phyloP scores from a whole-genome alignment of 1,140 invertebrate genomes.

The Cydia pomonella region DNA sequence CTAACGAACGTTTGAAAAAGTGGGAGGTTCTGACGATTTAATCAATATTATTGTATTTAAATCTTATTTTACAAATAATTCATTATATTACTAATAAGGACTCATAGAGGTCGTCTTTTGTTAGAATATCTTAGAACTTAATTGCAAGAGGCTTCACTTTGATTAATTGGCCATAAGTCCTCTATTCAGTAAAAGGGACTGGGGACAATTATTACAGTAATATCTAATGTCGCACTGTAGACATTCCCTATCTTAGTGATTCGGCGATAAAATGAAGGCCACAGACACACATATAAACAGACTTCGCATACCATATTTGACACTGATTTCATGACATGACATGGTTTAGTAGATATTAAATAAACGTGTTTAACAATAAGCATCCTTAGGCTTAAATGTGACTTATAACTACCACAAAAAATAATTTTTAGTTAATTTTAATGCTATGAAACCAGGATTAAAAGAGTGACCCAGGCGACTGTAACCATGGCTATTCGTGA shows the following conservation, averaged over 20 bases:
- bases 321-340: too few relatives aligned
- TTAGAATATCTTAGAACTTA: background rate
- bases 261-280: background rate
- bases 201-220: background rate
- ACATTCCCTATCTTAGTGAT: conserved; percentile 41
- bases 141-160: background rate
- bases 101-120: background rate
- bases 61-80: background rate
- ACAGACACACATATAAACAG: background rate
- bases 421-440: too few relatives aligned
- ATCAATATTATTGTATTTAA: background rate
- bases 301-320: background rate
- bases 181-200: background rate
- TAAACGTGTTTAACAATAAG: too few relatives aligned
- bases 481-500: too few relatives aligned
- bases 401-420: too few relatives aligned
- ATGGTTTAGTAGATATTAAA: too few relatives aligned
- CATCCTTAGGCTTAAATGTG: too few relatives aligned
- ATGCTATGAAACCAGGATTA: too few relatives aligned
- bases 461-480: too few relatives aligned
- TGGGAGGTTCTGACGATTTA: too few relatives aligned
- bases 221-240: conserved; percentile 28
- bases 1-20: too few relatives aligned
- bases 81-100: too few relatives aligned
- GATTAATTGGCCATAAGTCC: conserved; percentile 8